A percentile compares a stretch with the other conserved stretches of the same genome.
These are phyloP conservation scores for Brachyistius frenatus DNA, from an alignment of 2,113 vertebrate species.

Conservation along the genomic window DNA sequence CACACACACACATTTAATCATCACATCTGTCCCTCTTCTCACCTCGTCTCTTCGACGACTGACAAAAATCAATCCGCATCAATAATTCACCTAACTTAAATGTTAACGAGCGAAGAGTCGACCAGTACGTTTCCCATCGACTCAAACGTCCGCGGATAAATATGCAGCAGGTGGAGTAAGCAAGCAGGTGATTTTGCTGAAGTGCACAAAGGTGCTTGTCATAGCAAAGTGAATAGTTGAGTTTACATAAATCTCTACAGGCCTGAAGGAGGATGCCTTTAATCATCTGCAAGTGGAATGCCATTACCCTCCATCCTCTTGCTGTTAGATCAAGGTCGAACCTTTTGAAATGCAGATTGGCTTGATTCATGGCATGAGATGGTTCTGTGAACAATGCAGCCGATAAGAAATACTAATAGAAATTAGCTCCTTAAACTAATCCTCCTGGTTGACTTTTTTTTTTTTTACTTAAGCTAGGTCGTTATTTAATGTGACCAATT, in stretches of 20 bases:
- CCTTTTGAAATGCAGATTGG: constrained; percentile 62
- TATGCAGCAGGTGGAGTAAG: constrained; percentile 27
- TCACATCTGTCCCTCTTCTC: not conserved
- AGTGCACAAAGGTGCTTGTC: constrained; percentile 20
- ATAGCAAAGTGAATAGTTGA: constrained; percentile 33
- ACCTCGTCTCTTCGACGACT: not conserved
- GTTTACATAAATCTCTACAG: constrained; percentile 58
- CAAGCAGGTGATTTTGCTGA: constrained; percentile 13
- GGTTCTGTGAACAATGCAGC: constrained; percentile 39
- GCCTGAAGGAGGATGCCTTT: constrained; percentile 40
- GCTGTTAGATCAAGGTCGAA: constrained; percentile 55
- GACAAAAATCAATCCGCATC: constrained; percentile 29
- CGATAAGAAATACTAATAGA: constrained; percentile 57
- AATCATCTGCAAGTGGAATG: constrained; percentile 42
- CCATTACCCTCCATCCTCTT: constrained; percentile 46
- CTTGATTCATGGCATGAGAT: constrained; percentile 28
- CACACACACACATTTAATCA: not conserved
- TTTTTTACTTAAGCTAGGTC: constrained; percentile 24
- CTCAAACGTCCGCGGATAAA: constrained; percentile 18
- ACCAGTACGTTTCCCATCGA: constrained; percentile 8
- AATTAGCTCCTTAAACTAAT: constrained; percentile 65
- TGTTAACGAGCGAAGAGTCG: constrained; percentile 17
- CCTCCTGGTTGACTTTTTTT: constrained; percentile 12
- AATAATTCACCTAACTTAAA: constrained; percentile 34
- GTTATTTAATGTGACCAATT: constrained; percentile 51